Evolutionary conservation across 1,140 invertebrate species (phyloP).

Genomic region (Pseudomyrmex pallidus): DNA sequence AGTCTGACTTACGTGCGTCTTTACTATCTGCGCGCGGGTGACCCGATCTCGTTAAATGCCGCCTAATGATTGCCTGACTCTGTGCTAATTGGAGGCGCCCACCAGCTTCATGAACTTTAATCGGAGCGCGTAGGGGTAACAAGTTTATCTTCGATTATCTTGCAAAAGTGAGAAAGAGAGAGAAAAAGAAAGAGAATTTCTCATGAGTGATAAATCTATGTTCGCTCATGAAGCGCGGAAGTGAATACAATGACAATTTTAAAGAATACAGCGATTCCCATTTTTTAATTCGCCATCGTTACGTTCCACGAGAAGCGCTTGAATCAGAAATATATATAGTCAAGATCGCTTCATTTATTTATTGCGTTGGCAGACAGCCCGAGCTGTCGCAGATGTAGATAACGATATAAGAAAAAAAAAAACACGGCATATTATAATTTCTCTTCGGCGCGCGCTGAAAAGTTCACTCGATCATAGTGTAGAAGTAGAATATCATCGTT

Average conservation of each 20-base stretch:
- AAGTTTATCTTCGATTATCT: constrained; percentile 43
- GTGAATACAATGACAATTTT: not conserved
- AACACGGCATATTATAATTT: not conserved
- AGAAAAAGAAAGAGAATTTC: not conserved
- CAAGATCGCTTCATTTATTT: constrained; percentile 10
- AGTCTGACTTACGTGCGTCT: constrained; percentile 22
- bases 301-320: no score
- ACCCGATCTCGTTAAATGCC: constrained; percentile 42
- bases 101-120: not conserved
- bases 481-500: not conserved
- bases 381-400: not conserved
- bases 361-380: not conserved
- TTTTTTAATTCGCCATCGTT: not conserved
- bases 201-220: no score
- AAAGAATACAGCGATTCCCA: not conserved
- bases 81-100: constrained; percentile 42
- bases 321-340: no score
- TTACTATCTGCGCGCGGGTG: constrained; percentile 23
- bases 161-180: no score
- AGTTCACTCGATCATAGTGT: not conserved
- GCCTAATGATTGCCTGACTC: constrained; percentile 45
- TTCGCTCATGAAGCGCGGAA: not conserved
- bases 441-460: not conserved
- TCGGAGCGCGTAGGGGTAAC: constrained; percentile 9
- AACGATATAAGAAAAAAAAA: not conserved